Evolutionary conservation across 30 jellyfish, hydroid and myxozoan species (phyloP).

Genomic region (Cassiopea andromeda): DNA sequence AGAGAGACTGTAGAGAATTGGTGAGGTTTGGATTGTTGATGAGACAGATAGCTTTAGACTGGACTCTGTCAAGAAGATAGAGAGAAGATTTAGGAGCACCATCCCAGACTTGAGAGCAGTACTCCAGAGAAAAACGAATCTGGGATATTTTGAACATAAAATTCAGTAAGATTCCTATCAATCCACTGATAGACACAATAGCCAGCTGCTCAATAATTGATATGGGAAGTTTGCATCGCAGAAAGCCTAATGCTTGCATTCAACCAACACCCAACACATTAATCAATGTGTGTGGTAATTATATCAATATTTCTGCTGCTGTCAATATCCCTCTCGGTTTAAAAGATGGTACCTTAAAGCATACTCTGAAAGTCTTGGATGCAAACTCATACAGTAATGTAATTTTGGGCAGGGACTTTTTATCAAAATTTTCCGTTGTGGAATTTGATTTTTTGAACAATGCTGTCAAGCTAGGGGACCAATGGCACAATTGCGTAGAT

Average conservation of each 20-base stretch:
- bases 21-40: too few relatives aligned
- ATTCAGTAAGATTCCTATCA: not conserved
- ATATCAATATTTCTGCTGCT: constrained; percentile 34
- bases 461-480: constrained; percentile 36
- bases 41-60: too few relatives aligned
- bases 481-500: constrained; percentile 27
- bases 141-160: not conserved
- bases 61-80: too few relatives aligned
- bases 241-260: constrained; percentile 8
- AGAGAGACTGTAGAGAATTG: too few relatives aligned
- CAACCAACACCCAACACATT: constrained; percentile 7
- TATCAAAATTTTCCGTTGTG: constrained; percentile 24
- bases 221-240: constrained; percentile 9
- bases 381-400: not conserved
- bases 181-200: not conserved
- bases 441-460: constrained; percentile 40
- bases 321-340: constrained; percentile 7
- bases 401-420: constrained; percentile 51
- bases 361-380: constrained; percentile 18
- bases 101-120: too few relatives aligned
- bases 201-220: constrained; percentile 57
- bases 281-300: constrained; percentile 67
- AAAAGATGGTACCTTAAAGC: constrained; percentile 20
- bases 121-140: too few relatives aligned
- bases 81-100: too few relatives aligned